phyloP scores from a whole-genome alignment of 92 coral and sea anemone species.

The Chrysogorgia sp. region DNA sequence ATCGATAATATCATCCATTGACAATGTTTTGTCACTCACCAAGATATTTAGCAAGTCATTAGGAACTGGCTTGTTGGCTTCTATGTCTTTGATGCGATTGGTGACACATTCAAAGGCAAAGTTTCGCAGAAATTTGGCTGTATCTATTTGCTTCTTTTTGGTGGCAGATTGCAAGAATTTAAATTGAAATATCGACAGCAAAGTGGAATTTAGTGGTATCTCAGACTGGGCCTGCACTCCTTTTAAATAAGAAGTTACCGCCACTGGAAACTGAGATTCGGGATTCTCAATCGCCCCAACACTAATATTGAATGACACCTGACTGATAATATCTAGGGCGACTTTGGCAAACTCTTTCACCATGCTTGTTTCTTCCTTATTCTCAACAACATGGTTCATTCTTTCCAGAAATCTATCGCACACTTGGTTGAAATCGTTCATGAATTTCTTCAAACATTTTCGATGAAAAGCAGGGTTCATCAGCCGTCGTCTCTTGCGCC shows the following conservation, averaged over 20 bases:
- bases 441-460: slow-evolving; percentile 69
- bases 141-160: slow-evolving; percentile 23
- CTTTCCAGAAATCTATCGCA: slow-evolving; percentile 65
- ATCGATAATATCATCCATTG: slow-evolving; percentile 69
- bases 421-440: slow-evolving; percentile 72
- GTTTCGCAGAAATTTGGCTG: slow-evolving; percentile 57
- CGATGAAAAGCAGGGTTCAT: slow-evolving; percentile 90
- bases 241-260: slow-evolving; percentile 50
- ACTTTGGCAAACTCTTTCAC: slow-evolving; percentile 74
- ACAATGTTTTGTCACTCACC: slow-evolving; percentile 40
- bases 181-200: slow-evolving; percentile 55
- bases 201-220: slow-evolving; percentile 35
- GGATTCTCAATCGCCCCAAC: slow-evolving; percentile 58
- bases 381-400: slow-evolving; percentile 57
- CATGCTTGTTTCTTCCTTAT: slow-evolving; percentile 55
- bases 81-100: slow-evolving; percentile 29
- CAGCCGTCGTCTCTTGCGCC: slow-evolving; percentile 72
- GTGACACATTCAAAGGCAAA: slow-evolving; percentile 57
- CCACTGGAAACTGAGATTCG: slow-evolving; percentile 69
- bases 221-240: slow-evolving; percentile 54
- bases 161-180: slow-evolving; percentile 50
- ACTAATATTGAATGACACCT: slow-evolving; percentile 84
- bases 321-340: slow-evolving; percentile 80
- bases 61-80: slow-evolving; percentile 45
- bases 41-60: slow-evolving; percentile 58